Base-by-base conservation (phyloP, 2,797 vertebrate genomes). In the Molossus alvarezi region DNA sequence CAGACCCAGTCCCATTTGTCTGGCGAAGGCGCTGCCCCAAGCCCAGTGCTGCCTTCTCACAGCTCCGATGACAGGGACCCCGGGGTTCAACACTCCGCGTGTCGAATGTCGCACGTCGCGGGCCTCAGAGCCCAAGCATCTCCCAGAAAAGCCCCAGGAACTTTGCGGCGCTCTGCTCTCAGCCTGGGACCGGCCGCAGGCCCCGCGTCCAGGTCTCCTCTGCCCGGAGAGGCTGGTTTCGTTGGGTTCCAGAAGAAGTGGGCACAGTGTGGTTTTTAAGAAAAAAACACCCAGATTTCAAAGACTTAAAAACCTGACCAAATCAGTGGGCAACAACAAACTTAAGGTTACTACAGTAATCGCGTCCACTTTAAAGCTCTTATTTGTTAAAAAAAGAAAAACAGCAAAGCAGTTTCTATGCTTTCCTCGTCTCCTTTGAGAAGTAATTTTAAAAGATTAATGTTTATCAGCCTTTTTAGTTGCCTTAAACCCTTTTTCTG, bases 1-100 rank as follows among this genome's bases (percentile, higher is more conserved):
- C 89, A 81, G 96, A 89, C 55, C 87, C 92, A 85, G 72, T 58
- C 72, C 95, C 93, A 60, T 96, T 95, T 94, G 91, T 96, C 80
- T 95, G 88, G 76, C 48, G 10, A 72, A 88, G 72, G 80, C n/a
- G 18, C 91, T 79, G 87, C 67, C 80, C 62, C 77, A 60, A 62
- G 37, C 88, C 51, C 37, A 11, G 67, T 29, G 88, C 79, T 72
- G 15, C 21, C 25, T 13, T 82, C 71, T 80, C 83, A 2, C 37
- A n/a, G 86, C 90, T 86, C 72, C 1, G 21, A 0, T 6, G 75
- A 62, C 25, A 15, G 58, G 84, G 88, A 33, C 51, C 81, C 53
- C 7, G 60, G 81, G 72, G 27, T 57, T 94, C 53, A 87, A 23
- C 69, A 10, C 80, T 48, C 55, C 4, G 25, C 88, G 21, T 20